A percentile compares a stretch with the other conserved stretches of the same genome.
These are phyloP conservation scores for Chrysodeixis includens DNA, from an alignment of 2,888 invertebrate species.

Conservation along the genomic window DNA sequence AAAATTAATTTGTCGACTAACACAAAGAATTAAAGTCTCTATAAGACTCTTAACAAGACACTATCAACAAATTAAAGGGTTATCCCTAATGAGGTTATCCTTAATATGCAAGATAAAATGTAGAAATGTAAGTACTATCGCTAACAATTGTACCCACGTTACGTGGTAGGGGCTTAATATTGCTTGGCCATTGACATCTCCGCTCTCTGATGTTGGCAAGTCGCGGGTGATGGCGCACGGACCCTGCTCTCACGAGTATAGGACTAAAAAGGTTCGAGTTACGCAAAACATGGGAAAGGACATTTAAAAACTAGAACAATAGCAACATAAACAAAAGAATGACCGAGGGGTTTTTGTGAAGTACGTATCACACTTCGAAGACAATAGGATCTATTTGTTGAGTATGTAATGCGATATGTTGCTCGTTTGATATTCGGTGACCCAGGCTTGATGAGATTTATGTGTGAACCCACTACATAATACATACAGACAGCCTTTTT, in stretches of 20 bases:
- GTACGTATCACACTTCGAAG: constrained; percentile 38
- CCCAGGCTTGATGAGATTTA: constrained; percentile 44
- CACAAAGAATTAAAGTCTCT: background rate
- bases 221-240: constrained; percentile 44
- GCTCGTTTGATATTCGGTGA: constrained; percentile 41
- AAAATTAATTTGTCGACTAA: background rate
- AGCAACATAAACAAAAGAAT: constrained; percentile 59
- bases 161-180: constrained; percentile 42
- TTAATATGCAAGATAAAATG: constrained; percentile 4
- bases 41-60: background rate
- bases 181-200: constrained; percentile 55
- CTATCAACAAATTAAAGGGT: background rate
- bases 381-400: constrained; percentile 58
- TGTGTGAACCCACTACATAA: constrained; percentile 51
- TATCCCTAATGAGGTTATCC: constrained; percentile 4
- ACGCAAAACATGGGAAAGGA: constrained; percentile 66
- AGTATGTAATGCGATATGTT: constrained; percentile 37
- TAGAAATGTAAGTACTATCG: constrained; percentile 15
- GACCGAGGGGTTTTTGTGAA: constrained; percentile 61
- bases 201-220: constrained; percentile 34
- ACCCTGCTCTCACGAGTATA: constrained; percentile 62
- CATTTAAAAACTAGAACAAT: constrained; percentile 57
- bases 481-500: constrained; percentile 18
- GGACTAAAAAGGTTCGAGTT: constrained; percentile 59
- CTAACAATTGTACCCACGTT: constrained; percentile 29